Evolutionary conservation across 2,888 invertebrate species (phyloP), one percentile per base, ranked within the genome.

Genomic region (Hofmannophila pseudospretella): DNA sequence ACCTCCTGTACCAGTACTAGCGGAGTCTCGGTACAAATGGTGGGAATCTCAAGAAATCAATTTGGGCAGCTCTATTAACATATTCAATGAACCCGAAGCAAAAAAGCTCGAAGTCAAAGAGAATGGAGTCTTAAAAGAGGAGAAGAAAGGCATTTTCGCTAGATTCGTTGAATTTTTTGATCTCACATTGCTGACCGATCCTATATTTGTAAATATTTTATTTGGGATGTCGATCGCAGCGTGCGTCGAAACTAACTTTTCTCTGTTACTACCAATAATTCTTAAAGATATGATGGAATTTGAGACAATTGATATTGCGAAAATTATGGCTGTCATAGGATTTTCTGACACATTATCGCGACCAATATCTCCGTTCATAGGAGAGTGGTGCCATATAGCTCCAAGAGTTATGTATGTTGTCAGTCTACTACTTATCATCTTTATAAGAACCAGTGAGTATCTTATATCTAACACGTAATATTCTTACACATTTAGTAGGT

Each of bases 231-330:
- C 92, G 0, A 64, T 92, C 22, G 92, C 92, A 1, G 85, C 91
- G 4, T 91, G 91, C 53, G 91, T 91, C 0, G 93, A 93, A 62
- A 85, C 91, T 0, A 93, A 92, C 55, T 93, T 93, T 58, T 90
- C 92, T 0, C 60, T 91, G 8, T 56, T 93, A 32, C 84, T 91
- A 3, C 92, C 92, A 1, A 90, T 93, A 32, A 92, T 93, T 39
- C 67, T 93, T 10, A 84, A 80, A 28, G 93, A 93, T 49, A 89
- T 90, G 74, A 64, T 90, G 60, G 58, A 85, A 12, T 88, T 91
- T 50, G 72, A 80, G 20, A 91, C 88, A 0, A 55, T 75, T 4
- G 72, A 90, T 47, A 91, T 90, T 34, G 92, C 92, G 0, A 81
- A 75, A 12, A 67, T 91, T 26, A 89, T 93, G 89, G 90, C 92